Conservation (phyloP, 1,140 invertebrate genomes). For the Teleogryllus occipitalis region DNA sequence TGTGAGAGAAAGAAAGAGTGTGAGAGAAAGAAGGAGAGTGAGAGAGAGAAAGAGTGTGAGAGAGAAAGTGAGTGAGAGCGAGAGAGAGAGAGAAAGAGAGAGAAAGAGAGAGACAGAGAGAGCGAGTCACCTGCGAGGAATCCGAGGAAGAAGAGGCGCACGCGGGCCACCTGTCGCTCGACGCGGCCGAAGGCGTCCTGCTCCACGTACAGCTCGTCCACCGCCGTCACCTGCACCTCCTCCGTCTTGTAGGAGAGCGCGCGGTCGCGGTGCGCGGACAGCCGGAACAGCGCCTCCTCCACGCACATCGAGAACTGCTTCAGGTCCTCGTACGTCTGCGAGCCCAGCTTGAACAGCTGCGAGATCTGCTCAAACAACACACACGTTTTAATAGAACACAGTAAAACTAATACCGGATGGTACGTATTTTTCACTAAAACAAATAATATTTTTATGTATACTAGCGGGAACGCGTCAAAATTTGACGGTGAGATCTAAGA, state of each 20-base stretch:
- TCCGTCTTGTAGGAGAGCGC: conserved; percentile 95
- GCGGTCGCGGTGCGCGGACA: conserved; percentile 75
- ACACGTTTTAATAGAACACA: background rate
- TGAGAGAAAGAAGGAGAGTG: no score
- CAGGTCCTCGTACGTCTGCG: conserved; percentile 79
- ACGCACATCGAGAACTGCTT: conserved; percentile 82
- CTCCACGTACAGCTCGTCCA: conserved; percentile 93
- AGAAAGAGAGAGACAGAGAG: background rate
- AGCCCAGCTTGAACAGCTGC: conserved; percentile 93
- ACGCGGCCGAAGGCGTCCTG: conserved; percentile 81
- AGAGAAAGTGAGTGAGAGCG: no score
- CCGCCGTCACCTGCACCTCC: conserved; percentile 91
- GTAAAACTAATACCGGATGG: no score
- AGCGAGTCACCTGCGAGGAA: conserved; percentile 63
- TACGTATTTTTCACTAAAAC: no score
- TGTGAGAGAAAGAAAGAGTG: no score
- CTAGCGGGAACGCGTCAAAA: no score
- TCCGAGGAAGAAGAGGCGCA: conserved; percentile 89
- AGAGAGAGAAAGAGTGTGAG: no score
- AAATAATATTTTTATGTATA: no score
- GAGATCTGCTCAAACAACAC: conserved; percentile 56
- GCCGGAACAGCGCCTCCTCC: conserved; percentile 81
- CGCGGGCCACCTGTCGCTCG: conserved; percentile 86
- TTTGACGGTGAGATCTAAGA: no score
- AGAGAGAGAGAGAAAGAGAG: no score